A percentile compares a stretch with the other conserved stretches of the same genome.
Evolutionary conservation across 2,888 invertebrate genomes (phyloP).

Genomic region (Callinectes sapidus): DNA sequence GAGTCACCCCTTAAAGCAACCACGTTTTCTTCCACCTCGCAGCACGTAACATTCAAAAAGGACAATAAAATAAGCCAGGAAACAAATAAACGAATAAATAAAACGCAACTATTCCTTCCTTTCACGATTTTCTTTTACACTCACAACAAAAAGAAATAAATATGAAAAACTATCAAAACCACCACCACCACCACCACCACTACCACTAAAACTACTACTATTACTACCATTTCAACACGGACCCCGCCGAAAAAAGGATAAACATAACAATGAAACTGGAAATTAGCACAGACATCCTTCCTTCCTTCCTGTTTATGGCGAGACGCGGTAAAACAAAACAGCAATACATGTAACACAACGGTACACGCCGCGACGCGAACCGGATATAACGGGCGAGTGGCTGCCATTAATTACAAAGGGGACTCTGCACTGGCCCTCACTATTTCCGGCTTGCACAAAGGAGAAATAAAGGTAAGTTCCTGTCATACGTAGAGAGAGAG

Average conservation of each 20-base stretch:
- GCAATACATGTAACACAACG: background rate
- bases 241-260: background rate
- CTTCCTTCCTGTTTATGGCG: background rate
- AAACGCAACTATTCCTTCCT: background rate
- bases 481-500: slow-evolving; percentile 11
- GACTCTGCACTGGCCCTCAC: background rate
- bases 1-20: background rate
- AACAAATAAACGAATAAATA: background rate
- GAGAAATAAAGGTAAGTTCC: background rate
- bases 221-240: background rate
- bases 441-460: slow-evolving; percentile 7
- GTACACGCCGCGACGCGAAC: background rate
- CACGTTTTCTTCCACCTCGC: background rate
- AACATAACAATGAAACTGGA: background rate
- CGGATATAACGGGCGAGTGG: slow-evolving; percentile 38
- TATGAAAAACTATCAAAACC: background rate
- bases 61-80: background rate
- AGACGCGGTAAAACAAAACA: background rate
- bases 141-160: background rate
- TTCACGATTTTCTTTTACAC: background rate
- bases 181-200: background rate
- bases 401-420: background rate
- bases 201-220: background rate
- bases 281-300: background rate
- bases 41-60: background rate